phyloP scores from a whole-genome alignment of 2,113 vertebrate genomes.

The Fulmarus glacialis region DNA sequence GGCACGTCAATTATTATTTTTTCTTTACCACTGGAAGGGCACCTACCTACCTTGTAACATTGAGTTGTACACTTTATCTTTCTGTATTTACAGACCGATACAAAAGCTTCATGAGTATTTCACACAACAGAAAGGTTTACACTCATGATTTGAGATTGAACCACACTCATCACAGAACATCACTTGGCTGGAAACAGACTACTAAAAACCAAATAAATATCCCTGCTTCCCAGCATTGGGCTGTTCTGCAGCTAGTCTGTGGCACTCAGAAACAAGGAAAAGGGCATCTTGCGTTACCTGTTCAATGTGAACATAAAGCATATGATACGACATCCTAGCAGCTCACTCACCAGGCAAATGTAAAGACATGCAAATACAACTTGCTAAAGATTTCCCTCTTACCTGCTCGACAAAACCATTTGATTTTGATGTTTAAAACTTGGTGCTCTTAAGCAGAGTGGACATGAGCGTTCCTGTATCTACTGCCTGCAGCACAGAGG shows the following conservation, averaged over 20 bases:
- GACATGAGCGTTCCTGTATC: not conserved
- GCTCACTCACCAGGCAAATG: not conserved
- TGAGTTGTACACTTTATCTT: accelerated
- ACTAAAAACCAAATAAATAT: not conserved
- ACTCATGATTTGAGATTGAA: not conserved
- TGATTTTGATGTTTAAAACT: not conserved
- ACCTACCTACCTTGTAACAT: not conserved
- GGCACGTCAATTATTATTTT: not conserved
- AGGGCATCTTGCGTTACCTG: not conserved
- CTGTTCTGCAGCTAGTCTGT: not conserved
- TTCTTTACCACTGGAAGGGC: not conserved
- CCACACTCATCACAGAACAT: not conserved
- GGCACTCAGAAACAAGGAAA: not conserved
- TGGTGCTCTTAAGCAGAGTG: not conserved
- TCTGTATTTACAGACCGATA: not conserved
- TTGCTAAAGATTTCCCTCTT: not conserved
- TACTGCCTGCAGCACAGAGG: not conserved
- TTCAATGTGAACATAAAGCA: not conserved
- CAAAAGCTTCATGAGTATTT: not conserved
- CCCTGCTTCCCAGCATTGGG: not conserved
- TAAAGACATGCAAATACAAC: not conserved
- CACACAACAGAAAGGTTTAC: not conserved
- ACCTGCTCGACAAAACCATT: not conserved
- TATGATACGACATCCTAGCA: not conserved
- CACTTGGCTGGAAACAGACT: not conserved